Percentiles rank a stretch among this genome's conserved stretches.
Evolutionary conservation across 2,797 vertebrate genomes (phyloP).

Genomic region (Lepus oiostolus): DNA sequence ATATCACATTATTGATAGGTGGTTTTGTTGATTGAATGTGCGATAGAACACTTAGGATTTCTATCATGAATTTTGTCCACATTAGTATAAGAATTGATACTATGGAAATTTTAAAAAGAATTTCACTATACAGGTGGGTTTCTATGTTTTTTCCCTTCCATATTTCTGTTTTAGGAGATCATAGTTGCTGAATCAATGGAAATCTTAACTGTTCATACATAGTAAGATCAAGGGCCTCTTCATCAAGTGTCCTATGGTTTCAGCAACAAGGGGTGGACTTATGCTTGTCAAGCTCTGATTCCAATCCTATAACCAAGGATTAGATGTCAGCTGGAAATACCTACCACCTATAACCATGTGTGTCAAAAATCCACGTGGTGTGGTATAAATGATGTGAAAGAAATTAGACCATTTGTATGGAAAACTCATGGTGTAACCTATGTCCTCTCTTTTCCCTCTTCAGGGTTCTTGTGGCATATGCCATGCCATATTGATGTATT

Average conservation of each 20-base stretch:
- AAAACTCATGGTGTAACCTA: background rate
- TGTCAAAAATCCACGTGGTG: background rate
- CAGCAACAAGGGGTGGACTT: background rate
- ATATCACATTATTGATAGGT: background rate
- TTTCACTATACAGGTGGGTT: background rate
- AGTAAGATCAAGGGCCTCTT: background rate
- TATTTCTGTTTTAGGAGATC: background rate
- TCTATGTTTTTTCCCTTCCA: background rate
- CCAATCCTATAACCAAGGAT: background rate
- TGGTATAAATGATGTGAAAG: background rate
- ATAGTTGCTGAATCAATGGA: background rate
- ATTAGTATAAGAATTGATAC: background rate
- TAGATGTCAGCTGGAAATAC: background rate
- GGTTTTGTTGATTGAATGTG: background rate
- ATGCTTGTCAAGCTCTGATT: background rate
- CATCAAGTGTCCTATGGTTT: background rate
- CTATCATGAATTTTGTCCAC: background rate
- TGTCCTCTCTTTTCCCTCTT: background rate
- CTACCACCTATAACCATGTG: background rate
- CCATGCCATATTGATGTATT: background rate
- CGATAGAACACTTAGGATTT: slow-evolving; percentile 59
- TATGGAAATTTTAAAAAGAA: slow-evolving; percentile 17
- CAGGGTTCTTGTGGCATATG: too few relatives aligned
- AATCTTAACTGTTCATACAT: background rate
- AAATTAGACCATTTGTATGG: background rate